Evolutionary conservation across 1,140 invertebrate genomes (phyloP), one percentile per base, ranked within the genome.

Genomic region (Drosophila elegans): DNA sequence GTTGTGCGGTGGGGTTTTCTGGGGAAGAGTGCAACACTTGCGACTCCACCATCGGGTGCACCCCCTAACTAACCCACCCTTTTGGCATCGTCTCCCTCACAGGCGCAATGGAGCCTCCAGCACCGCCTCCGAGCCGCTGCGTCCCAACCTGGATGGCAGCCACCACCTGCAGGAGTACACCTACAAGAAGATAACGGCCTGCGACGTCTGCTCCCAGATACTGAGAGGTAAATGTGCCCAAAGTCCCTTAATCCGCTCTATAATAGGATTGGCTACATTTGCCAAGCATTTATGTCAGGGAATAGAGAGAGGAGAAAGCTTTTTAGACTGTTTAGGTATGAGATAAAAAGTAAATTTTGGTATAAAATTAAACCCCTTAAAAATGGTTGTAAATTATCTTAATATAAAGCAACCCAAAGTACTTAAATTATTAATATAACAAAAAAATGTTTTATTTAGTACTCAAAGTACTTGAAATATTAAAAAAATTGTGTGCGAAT

Each of bases 161-260:
- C 97, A 98, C 92, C 95, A 96, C 77, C 97, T 98, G 93, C 96
- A 97, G 92, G 97, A 98, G 92, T 97, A 98, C 92, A 98, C 97
- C 2, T 98, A 98, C 92, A 98, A 98, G 93, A 98, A 98, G 93
- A 98, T 98, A 76, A 98, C 97, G 12, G 97, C 97, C 5, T 98
- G 97, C 93, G 97, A 98, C 93, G 95, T 97, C 56, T 98, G 97
- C 93, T 97, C 97, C 36, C 97, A 98, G 94, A 97, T 98, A 42
- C 93, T 98, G 21, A 95, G 97, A 94, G 97, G 96, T 97, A 94
- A 42, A 62, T 93, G 55, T 36, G 36, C 29, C 4, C 3, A 49
- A 12, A 39, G 34, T 29, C 9, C 3, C 21, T 29, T 3, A 12
- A 13, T 0, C 21, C 3, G 6, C 13, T 42, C 4, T 4, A 2